phyloP scores from a whole-genome alignment of 2,888 invertebrate genomes.

The Anaspis maculata region DNA sequence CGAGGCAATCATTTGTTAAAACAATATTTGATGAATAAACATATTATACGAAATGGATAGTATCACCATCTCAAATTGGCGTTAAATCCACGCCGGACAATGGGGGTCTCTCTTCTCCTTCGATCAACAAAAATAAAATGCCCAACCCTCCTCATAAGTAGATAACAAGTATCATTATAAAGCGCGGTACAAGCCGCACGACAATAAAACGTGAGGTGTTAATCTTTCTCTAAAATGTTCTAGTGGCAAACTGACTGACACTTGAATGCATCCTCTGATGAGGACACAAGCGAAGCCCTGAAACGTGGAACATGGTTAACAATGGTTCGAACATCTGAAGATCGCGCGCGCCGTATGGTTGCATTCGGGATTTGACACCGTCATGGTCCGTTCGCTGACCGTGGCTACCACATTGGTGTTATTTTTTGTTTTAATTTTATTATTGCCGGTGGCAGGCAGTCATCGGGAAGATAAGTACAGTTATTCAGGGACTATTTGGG shows the following conservation, averaged over 20 bases:
- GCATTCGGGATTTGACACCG: too few species aligned
- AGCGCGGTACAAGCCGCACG: slow-evolving; percentile 26
- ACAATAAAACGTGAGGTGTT: slow-evolving; percentile 36
- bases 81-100: slow-evolving; percentile 8
- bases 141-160: slow-evolving; percentile 27
- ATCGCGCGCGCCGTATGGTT: slow-evolving; percentile 27
- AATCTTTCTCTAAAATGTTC: slow-evolving; percentile 38
- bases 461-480: slow-evolving; percentile 11
- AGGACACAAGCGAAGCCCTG: slow-evolving; percentile 33
- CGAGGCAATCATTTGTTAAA: too few species aligned
- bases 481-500: slow-evolving; percentile 12
- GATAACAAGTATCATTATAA: slow-evolving; percentile 35
- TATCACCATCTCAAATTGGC: slow-evolving; percentile 11
- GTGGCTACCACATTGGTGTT: neutral
- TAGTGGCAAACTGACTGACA: slow-evolving; percentile 38
- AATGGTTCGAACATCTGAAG: slow-evolving; percentile 32
- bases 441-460: slow-evolving; percentile 11
- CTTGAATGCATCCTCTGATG: slow-evolving; percentile 34
- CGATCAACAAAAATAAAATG: slow-evolving; percentile 22
- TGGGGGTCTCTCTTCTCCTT: slow-evolving; percentile 11
- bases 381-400: neutral
- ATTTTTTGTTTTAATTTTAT: slow-evolving; percentile 5
- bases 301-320: slow-evolving; percentile 31
- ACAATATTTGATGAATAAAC: slow-evolving; percentile 13
- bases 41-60: slow-evolving; percentile 7